Evolutionary conservation across 2,113 vertebrate species (phyloP), one percentile per base, ranked within the genome.

Genomic region (Gopherus flavomarginatus): DNA sequence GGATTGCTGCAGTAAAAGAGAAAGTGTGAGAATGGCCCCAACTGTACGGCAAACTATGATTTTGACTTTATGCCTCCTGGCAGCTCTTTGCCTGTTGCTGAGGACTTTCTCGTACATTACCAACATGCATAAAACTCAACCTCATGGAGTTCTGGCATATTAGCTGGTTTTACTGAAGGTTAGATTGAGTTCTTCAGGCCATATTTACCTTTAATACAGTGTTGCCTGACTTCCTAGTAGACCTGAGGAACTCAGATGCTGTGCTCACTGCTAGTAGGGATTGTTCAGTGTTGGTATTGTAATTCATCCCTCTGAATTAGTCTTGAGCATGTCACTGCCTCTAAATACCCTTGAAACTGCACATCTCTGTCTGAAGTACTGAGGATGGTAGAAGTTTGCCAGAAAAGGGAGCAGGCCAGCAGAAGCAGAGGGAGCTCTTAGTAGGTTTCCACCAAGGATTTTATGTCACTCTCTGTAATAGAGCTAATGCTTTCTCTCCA

Each of bases 41-140:
- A 90, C 44, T 92, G 49, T 83, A 94, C 49, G 44, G 83, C 83
- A 94, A 85, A 72, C 38, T 82, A 22, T 75, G 83, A 86, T 88
- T 91, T 92, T 81, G 90, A 5, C 56, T 96, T 96, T 90, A 91
- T 90, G 79, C n/a, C 17, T 96, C 93, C 92, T 95, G 93, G 89
- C 90, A 94, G 59, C 35, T 38, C 89, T 38, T 1, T 3, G 12
- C 1, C 88, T 94, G 81, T 90, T 87, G 11, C 53, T 65, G 29
- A 49, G 14, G 31, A 16, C 27, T 91, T 96, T 95, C 52, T 87
- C 54, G 84, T 91, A 0, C 26, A n/a, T 56, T 93, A 94, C 84
- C 75, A 87, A 35, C 14, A 12, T 35, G 44, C 10, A 53, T 69
- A 92, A 95, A 90, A 92, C 54, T 54, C 81, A 69, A 78, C 35